phyloP scores from a whole-genome alignment of 2,113 vertebrate genomes.

The Oncorhynchus keta region DNA sequence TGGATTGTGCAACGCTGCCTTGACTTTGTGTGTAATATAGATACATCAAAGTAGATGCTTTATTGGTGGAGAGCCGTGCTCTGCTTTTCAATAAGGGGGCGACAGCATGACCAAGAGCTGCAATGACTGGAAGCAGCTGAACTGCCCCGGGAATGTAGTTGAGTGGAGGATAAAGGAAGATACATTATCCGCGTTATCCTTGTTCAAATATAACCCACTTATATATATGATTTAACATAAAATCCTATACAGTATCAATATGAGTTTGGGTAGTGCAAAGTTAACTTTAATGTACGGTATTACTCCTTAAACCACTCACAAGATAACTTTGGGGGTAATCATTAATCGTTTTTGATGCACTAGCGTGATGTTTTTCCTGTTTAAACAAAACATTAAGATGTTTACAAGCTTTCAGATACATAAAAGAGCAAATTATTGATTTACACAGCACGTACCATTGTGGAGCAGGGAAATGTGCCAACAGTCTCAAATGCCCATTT shows the following conservation, averaged over 20 bases:
- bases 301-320: not conserved
- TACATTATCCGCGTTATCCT: not conserved
- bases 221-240: not conserved
- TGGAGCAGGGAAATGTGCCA: constrained; percentile 76
- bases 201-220: not conserved
- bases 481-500: constrained; percentile 80
- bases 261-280: constrained; percentile 27
- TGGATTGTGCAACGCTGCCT: constrained; percentile 36
- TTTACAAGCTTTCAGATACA: constrained; percentile 39
- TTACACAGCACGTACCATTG: constrained; percentile 83
- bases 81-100: constrained; percentile 42
- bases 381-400: constrained; percentile 16
- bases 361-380: not conserved
- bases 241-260: not conserved
- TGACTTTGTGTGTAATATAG: constrained; percentile 47
- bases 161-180: not conserved
- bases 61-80: constrained; percentile 21
- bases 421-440: constrained; percentile 73
- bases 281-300: not conserved
- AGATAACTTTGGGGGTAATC: not conserved
- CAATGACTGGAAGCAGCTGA: constrained; percentile 1
- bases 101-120: constrained; percentile 12
- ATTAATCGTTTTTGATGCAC: not conserved
- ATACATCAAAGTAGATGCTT: constrained; percentile 37
- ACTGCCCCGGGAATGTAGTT: not conserved